Percentiles rank a stretch among this genome's conserved stretches.
phyloP scores from a whole-genome alignment of 2,797 vertebrate genomes.

The Sphenopsis melanotis region DNA sequence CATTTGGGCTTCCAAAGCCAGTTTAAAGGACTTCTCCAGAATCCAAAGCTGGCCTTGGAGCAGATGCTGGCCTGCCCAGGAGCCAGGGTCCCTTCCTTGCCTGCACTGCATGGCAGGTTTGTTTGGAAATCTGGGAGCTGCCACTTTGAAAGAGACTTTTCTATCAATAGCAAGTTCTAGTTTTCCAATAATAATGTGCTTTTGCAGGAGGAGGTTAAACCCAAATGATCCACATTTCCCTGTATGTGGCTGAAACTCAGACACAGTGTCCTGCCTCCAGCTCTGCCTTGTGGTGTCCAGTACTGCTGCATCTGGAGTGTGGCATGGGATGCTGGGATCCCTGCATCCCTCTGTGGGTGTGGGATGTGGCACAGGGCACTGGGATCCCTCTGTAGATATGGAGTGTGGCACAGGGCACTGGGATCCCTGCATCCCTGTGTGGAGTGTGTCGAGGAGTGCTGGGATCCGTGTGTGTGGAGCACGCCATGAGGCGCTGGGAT shows the following conservation, averaged over 20 bases:
- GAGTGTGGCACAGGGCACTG: neutral
- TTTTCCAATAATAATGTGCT: neutral
- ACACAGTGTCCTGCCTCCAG: rapidly evolving
- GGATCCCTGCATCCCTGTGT: too few relatives aligned
- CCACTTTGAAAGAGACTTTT: neutral
- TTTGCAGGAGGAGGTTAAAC: neutral
- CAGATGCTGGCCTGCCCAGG: neutral
- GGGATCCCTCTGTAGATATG: neutral
- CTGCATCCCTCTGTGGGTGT: neutral
- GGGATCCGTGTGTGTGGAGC: too few relatives aligned
- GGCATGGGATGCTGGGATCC: neutral
- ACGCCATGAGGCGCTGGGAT: too few relatives aligned
- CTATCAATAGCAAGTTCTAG: rapidly evolving
- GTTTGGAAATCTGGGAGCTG: neutral
- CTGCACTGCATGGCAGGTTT: neutral
- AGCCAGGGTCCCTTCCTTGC: rapidly evolving
- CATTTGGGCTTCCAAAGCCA: neutral
- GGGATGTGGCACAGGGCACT: too few relatives aligned
- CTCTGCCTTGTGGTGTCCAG: neutral
- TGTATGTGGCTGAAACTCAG: rapidly evolving
- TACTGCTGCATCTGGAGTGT: neutral
- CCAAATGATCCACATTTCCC: neutral
- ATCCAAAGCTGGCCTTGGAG: neutral
- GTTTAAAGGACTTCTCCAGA: neutral
- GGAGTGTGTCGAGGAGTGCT: too few relatives aligned